Base-by-base conservation (phyloP, 2,113 vertebrate genomes). In the Archilochus colubris region DNA sequence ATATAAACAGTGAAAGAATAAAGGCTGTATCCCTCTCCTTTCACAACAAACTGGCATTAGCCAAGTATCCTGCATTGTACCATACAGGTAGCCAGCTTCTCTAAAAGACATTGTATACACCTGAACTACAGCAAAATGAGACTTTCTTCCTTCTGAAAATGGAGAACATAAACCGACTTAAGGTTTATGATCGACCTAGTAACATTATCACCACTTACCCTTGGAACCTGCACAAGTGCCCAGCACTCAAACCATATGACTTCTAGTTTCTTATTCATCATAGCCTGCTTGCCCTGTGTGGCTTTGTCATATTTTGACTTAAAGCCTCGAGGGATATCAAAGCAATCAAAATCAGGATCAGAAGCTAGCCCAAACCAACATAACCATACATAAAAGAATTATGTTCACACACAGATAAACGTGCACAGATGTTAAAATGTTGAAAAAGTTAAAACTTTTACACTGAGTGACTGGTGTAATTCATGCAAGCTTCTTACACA, bases 311-410 rank as follows among this genome's bases (percentile, higher is more conserved):
- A 95, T 94, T 96, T 96, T 95, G 93, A 96, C 82, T 81, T 6
- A 43, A 69, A 87, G 77, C 64, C 94, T 78, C 93, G 93, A 95
- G 92, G 80, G 85, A 93, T 68, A 74, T 2, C 46, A 48, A 48
- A 21, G 18, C 83, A 93, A 89, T 86, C 74, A 94, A 96, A 97
- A 97, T 94, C 79, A 96, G 79, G 91, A 92, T 70, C 24, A 91
- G 54, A 89, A 95, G 85, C 87, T 86, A 91, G 94, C 61, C 86
- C 95, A 96, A 97, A 89, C 27, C 89, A 91, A 79, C 64, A 92
- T 48, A 81, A 17, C 69, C 69, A 20, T 27, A 23, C 63, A 69
- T 53, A 7, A 85, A 93, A 74, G 73, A 90, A 68, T 88, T 89
- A 90, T 10, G 3, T 67, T 69, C 59, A 74, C 36, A 85, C 19